Percentiles rank a stretch among this genome's conserved stretches.
Conservation (phyloP, 2,113 vertebrate genomes). For the Procavia capensis region DNA sequence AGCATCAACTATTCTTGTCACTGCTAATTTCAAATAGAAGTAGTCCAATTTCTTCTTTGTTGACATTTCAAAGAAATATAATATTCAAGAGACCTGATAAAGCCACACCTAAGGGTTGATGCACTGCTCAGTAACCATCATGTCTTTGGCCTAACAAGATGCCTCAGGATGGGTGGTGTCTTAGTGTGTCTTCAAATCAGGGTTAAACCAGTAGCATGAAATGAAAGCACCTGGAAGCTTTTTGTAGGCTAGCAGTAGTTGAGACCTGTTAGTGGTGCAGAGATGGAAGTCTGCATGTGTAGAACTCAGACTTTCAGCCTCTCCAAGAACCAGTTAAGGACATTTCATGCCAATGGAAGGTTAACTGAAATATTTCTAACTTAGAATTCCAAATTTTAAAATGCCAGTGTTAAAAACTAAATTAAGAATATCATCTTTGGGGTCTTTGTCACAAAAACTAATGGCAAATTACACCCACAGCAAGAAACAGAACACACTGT, state of each 20-base stretch:
- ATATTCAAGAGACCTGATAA: background rate
- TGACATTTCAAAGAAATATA: conserved; percentile 34
- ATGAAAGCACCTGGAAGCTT: background rate
- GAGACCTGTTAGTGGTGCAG: background rate
- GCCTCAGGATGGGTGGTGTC: background rate
- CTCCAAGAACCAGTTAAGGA: background rate
- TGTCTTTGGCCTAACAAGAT: background rate
- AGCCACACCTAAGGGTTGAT: background rate
- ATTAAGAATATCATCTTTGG: conserved; percentile 22
- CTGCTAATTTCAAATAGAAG: background rate
- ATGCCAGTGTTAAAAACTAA: conserved; percentile 24
- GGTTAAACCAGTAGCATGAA: background rate
- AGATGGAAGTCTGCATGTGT: background rate
- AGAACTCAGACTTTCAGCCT: background rate
- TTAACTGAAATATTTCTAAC: background rate
- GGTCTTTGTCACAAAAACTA: background rate
- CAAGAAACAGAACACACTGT: background rate
- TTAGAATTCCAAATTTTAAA: conserved; percentile 22
- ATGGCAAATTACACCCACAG: background rate
- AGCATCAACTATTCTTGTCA: background rate
- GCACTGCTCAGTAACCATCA: background rate
- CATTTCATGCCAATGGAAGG: background rate
- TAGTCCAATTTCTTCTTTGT: conserved; percentile 29
- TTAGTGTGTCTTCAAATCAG: background rate
- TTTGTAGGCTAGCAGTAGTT: background rate